These are phyloP conservation scores for Scomber japonicus DNA, from an alignment of 2,113 vertebrate genomes.

Conservation along the genomic window DNA sequence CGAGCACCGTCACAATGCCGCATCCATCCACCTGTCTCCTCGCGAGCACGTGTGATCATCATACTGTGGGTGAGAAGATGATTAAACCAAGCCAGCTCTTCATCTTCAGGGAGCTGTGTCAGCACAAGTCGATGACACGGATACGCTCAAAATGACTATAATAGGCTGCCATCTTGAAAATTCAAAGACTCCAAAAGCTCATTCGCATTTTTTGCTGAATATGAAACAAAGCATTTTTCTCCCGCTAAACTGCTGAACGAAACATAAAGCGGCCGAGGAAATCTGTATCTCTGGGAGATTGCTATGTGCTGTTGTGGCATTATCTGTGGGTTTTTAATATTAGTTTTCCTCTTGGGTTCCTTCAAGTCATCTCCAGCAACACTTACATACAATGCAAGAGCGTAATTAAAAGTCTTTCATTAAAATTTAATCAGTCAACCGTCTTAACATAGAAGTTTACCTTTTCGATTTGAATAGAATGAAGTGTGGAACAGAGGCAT, in stretches of 20 bases:
- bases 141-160: slow-evolving; percentile 61
- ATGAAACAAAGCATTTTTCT: slow-evolving; percentile 66
- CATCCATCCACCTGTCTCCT: slow-evolving; percentile 52
- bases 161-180: slow-evolving; percentile 70
- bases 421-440: slow-evolving; percentile 71
- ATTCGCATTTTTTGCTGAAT: slow-evolving; percentile 75
- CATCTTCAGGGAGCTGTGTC: slow-evolving; percentile 72
- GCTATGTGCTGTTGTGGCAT: slow-evolving; percentile 31
- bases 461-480: slow-evolving; percentile 66
- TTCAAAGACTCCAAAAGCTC: slow-evolving; percentile 59
- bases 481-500: slow-evolving; percentile 33
- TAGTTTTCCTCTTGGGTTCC: slow-evolving; percentile 48
- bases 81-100: slow-evolving; percentile 69
- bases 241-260: slow-evolving; percentile 63
- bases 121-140: slow-evolving; percentile 70
- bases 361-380: slow-evolving; percentile 28
- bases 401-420: slow-evolving; percentile 76
- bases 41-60: slow-evolving; percentile 41
- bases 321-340: slow-evolving; percentile 69
- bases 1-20: slow-evolving; percentile 25
- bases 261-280: slow-evolving; percentile 54
- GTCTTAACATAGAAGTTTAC: slow-evolving; percentile 51
- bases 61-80: slow-evolving; percentile 52
- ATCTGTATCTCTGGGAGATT: slow-evolving; percentile 52
- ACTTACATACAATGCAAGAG: slow-evolving; percentile 31